These are phyloP conservation scores for Sitophilus oryzae DNA, from an alignment of 1,140 invertebrate species.

Conservation along the genomic window DNA sequence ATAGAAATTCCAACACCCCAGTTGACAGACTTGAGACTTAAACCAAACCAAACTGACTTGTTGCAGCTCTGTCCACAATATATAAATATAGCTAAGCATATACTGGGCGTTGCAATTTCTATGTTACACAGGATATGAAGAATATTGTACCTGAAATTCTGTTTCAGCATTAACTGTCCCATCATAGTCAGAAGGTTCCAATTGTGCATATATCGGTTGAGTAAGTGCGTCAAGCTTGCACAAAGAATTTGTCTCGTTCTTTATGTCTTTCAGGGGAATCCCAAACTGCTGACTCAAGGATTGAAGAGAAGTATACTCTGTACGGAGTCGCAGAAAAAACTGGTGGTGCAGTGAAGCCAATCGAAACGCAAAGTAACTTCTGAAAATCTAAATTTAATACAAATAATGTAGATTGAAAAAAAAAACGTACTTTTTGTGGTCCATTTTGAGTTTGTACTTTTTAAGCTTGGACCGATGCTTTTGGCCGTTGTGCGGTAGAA, in stretches of 20 bases:
- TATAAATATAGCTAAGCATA: neutral
- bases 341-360: conserved; percentile 68
- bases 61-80: neutral
- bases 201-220: conserved; percentile 23
- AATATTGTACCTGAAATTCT: conserved; percentile 38
- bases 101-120: conserved; percentile 3
- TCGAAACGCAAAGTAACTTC: conserved; percentile 68
- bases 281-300: conserved; percentile 59
- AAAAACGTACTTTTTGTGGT: conserved; percentile 57
- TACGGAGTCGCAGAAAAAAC: conserved; percentile 65
- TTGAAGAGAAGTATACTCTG: conserved; percentile 62
- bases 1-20: neutral
- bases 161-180: conserved; percentile 35
- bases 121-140: conserved; percentile 28
- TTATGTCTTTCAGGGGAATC: conserved; percentile 45
- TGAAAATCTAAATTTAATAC: conserved; percentile 37
- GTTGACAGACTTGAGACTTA: neutral
- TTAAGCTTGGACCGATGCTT: conserved; percentile 54
- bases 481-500: conserved; percentile 53
- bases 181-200: conserved; percentile 16
- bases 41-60: neutral
- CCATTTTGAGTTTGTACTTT: conserved; percentile 70
- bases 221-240: conserved; percentile 39
- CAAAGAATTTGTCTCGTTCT: conserved; percentile 42
- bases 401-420: conserved; percentile 18